A percentile compares a stretch with the other conserved stretches of the same genome.
phyloP scores from a whole-genome alignment of 2,797 vertebrate species.

The Myotis pilosus region DNA sequence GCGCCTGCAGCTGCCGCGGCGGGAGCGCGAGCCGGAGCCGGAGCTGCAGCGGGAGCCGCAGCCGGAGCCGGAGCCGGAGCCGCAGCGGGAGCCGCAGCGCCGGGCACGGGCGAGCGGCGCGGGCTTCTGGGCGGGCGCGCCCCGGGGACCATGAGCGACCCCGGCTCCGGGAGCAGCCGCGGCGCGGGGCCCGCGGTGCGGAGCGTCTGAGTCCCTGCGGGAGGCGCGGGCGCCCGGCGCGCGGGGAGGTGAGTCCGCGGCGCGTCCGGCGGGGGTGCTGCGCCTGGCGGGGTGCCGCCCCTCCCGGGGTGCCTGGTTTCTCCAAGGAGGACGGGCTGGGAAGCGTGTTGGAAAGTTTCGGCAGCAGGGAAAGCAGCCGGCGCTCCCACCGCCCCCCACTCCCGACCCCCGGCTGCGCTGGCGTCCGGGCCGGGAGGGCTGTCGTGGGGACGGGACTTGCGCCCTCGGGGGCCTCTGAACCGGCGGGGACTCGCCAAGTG shows the following conservation, averaged over 20 bases:
- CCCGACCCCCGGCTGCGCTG: background rate
- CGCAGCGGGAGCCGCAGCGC: background rate
- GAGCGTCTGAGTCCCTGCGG: background rate
- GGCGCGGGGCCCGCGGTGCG: background rate
- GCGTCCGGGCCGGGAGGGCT: background rate
- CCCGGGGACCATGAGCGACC: slow-evolving; percentile 11
- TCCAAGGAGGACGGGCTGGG: background rate
- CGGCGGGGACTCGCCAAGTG: background rate
- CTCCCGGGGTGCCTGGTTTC: background rate
- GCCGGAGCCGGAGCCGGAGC: background rate
- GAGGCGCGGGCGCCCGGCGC: background rate
- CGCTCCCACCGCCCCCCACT: background rate
- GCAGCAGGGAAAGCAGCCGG: background rate
- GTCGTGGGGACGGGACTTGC: background rate
- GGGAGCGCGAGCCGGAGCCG: background rate
- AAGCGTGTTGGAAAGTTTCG: slow-evolving; percentile 33
- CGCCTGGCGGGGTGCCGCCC: background rate
- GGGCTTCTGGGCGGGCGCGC: background rate
- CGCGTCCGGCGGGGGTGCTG: background rate
- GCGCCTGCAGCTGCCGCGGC: slow-evolving; percentile 42
- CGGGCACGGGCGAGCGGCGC: background rate
- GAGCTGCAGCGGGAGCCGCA: too few species aligned
- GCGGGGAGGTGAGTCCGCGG: slow-evolving; percentile 57
- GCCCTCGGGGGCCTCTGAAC: background rate
- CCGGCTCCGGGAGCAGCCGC: background rate